These are phyloP conservation scores for human (Homo sapiens) DNA, from an alignment of 2,113 vertebrate species.

Conservation along the genomic window DNA sequence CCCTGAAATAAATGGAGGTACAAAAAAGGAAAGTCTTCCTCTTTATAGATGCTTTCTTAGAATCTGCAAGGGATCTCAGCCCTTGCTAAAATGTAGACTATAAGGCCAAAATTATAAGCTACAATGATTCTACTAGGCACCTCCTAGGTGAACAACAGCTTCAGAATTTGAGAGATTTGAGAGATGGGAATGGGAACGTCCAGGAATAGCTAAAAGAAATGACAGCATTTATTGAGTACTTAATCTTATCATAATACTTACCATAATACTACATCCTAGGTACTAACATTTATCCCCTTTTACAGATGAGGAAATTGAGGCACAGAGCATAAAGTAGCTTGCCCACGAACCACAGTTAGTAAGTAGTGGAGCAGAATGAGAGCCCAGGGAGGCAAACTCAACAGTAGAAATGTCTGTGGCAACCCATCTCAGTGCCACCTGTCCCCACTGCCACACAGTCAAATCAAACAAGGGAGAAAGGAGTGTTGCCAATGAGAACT, in stretches of 20 bases:
- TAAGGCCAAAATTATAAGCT: not conserved
- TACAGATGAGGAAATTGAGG: not conserved
- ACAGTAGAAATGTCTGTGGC: not conserved
- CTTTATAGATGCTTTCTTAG: not conserved
- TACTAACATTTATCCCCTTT: not conserved
- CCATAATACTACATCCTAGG: not conserved
- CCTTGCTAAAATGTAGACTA: not conserved
- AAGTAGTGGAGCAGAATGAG: not conserved
- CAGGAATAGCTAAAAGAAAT: not conserved
- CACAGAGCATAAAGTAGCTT: not conserved
- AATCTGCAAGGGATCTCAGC: not conserved
- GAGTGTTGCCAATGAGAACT: not conserved
- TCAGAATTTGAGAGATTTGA: not conserved
- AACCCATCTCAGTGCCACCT: not conserved
- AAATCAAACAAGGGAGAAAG: not conserved
- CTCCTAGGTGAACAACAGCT: not conserved
- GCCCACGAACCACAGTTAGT: not conserved
- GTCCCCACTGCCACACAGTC: not conserved
- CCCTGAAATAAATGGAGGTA: not conserved
- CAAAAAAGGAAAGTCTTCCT: not conserved
- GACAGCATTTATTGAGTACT: not conserved
- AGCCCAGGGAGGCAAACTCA: not conserved
- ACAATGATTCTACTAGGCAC: not conserved
- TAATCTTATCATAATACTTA: not conserved
- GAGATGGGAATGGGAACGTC: not conserved